phyloP scores from a whole-genome alignment of 2,113 vertebrate genomes.

The Nothoprocta perdicaria region DNA sequence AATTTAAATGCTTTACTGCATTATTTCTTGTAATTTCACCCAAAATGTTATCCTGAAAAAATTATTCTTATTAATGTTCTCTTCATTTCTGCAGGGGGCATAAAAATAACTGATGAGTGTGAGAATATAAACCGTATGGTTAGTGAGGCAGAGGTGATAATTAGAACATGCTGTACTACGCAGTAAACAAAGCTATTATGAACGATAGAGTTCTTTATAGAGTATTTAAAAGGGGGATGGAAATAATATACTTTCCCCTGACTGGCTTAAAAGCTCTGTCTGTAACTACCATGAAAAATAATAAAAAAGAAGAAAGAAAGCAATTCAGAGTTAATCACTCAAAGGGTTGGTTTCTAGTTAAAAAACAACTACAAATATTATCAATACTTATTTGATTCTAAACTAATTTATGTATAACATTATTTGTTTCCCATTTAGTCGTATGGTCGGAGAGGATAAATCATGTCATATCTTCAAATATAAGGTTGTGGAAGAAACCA shows the following conservation, averaged over 20 bases:
- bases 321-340: slow-evolving; percentile 15
- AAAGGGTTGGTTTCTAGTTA: slow-evolving; percentile 25
- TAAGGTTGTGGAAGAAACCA: neutral
- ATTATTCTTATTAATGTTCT: slow-evolving; percentile 80
- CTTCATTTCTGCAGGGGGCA: slow-evolving; percentile 76
- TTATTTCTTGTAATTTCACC: slow-evolving; percentile 53
- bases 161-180: slow-evolving; percentile 81
- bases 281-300: slow-evolving; percentile 45
- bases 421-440: neutral
- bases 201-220: slow-evolving; percentile 77
- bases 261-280: slow-evolving; percentile 70
- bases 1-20: slow-evolving; percentile 16
- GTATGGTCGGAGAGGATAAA: slow-evolving; percentile 5
- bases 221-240: slow-evolving; percentile 75
- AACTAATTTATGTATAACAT: slow-evolving; percentile 14
- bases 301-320: slow-evolving; percentile 10
- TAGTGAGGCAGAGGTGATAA: slow-evolving; percentile 83
- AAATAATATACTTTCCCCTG: slow-evolving; percentile 74
- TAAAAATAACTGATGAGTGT: slow-evolving; percentile 82
- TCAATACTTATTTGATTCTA: slow-evolving; percentile 36
- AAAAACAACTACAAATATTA: slow-evolving; percentile 41
- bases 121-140: slow-evolving; percentile 78
- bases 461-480: neutral
- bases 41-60: slow-evolving; percentile 69
- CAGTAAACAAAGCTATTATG: slow-evolving; percentile 85